Percentiles rank a stretch among this genome's conserved stretches.
These are phyloP conservation scores for Murina feae DNA, from an alignment of 2,113 vertebrate genomes.

Conservation along the genomic window DNA sequence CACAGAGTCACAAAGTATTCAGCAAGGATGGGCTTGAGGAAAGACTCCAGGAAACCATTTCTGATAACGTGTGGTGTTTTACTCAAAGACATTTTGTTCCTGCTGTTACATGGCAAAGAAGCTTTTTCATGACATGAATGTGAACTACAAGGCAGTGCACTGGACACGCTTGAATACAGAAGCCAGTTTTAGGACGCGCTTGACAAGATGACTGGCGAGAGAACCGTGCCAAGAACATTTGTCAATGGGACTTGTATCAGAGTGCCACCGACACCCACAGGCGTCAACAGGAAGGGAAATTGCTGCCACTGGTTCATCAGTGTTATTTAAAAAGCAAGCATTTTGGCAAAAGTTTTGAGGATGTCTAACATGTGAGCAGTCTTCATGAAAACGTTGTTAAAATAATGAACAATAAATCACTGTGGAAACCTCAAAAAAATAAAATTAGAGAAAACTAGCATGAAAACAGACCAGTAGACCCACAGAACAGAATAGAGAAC, in stretches of 20 bases:
- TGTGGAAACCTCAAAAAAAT: background rate
- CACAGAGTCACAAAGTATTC: no score
- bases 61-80: constrained; percentile 94
- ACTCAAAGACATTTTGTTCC: constrained; percentile 93
- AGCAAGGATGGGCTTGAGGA: background rate
- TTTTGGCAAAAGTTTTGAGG: background rate
- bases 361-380: background rate
- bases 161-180: constrained; percentile 88
- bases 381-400: background rate
- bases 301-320: constrained; percentile 87
- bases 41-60: constrained; percentile 86
- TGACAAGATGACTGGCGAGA: constrained; percentile 88
- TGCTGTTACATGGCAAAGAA: constrained; percentile 95
- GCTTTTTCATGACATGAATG: constrained; percentile 88
- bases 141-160: constrained; percentile 89
- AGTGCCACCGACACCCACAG: constrained; percentile 88
- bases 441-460: no score
- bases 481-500: no score
- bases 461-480: no score
- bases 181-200: constrained; percentile 89
- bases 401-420: constrained; percentile 60
- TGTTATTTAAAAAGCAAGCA: constrained; percentile 85
- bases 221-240: constrained; percentile 95
- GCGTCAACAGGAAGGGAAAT: constrained; percentile 90
- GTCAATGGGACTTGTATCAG: constrained; percentile 93